Conservation (phyloP, 2,113 vertebrate genomes). For the Hemichromis elongatus region DNA sequence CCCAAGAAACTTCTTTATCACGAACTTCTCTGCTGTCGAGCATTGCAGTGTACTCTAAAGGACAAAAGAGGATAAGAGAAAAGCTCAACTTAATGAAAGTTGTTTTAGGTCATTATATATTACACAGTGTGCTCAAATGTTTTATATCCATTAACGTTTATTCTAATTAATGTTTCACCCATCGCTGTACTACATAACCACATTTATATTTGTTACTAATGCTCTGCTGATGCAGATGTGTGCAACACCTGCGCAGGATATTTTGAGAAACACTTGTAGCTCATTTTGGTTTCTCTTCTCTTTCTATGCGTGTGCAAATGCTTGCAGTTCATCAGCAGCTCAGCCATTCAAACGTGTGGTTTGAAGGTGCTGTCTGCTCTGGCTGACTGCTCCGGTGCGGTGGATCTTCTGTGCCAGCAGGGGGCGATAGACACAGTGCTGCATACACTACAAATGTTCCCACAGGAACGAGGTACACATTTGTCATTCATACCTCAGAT, state of each 20-base stretch:
- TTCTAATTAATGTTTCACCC: not conserved
- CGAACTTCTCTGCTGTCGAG: not conserved
- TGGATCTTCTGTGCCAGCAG: conserved; percentile 83
- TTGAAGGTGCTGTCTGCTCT: conserved; percentile 81
- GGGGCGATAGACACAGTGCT: conserved; percentile 86
- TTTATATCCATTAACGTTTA: not conserved
- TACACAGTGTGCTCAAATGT: not conserved
- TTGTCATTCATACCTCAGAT: not conserved
- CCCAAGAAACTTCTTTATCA: not conserved
- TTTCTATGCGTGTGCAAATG: conserved; percentile 39
- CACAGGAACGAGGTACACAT: conserved; percentile 78
- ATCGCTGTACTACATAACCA: not conserved
- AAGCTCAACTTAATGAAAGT: not conserved
- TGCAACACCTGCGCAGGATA: not conserved
- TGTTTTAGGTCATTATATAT: not conserved
- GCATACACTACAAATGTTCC: conserved; percentile 90
- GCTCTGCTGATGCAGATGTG: not conserved
- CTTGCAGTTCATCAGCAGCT: conserved; percentile 84
- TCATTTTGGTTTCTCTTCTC: conserved; percentile 20
- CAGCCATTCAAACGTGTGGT: conserved; percentile 83
- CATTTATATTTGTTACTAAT: not conserved
- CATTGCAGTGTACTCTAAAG: not conserved
- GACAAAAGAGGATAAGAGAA: not conserved
- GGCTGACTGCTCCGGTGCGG: conserved; percentile 79
- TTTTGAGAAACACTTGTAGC: not conserved